Evolutionary conservation across 2,888 invertebrate species (phyloP).

Genomic region (Hypena proboscidalis): DNA sequence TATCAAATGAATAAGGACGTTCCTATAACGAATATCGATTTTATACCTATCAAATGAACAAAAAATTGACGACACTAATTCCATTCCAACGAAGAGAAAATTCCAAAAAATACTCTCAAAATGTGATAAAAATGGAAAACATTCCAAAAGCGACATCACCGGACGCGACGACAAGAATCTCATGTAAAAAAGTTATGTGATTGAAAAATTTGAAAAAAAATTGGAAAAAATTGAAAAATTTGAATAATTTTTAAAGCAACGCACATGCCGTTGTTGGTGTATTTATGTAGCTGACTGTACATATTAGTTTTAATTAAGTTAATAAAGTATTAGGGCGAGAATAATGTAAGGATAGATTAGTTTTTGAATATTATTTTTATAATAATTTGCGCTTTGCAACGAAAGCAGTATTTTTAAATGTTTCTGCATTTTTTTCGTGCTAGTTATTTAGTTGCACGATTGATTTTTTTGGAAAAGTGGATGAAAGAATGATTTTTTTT

Average conservation of each 20-base stretch:
- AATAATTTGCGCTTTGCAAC: conserved; percentile 78
- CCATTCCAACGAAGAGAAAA: conserved; percentile 36
- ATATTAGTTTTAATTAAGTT: conserved; percentile 66
- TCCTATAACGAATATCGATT: too few relatives aligned
- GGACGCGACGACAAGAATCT: conserved; percentile 63
- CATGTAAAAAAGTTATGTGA: conserved; percentile 46
- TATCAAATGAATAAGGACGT: too few relatives aligned
- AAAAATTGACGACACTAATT: conserved; percentile 20
- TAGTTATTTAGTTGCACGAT: conserved; percentile 5
- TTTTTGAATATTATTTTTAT: conserved; percentile 73
- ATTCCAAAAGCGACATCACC: conserved; percentile 56
- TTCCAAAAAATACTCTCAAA: conserved; percentile 15
- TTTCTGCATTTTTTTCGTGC: conserved; percentile 32
- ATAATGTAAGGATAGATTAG: conserved; percentile 69
- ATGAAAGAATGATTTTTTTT: neutral
- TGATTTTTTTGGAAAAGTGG: neutral
- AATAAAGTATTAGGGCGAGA: conserved; percentile 70
- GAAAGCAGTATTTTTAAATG: conserved; percentile 74
- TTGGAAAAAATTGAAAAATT: conserved; percentile 24
- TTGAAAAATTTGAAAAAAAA: conserved; percentile 26
- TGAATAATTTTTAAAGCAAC: conserved; percentile 30
- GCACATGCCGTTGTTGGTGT: conserved; percentile 42
- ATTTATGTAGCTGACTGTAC: conserved; percentile 65
- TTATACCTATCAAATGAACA: too few relatives aligned
- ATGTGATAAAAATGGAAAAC: conserved; percentile 38